Evolutionary conservation across 2,888 invertebrate genomes (phyloP), one percentile per base, ranked within the genome.

Genomic region (Drosophila seclusa): DNA sequence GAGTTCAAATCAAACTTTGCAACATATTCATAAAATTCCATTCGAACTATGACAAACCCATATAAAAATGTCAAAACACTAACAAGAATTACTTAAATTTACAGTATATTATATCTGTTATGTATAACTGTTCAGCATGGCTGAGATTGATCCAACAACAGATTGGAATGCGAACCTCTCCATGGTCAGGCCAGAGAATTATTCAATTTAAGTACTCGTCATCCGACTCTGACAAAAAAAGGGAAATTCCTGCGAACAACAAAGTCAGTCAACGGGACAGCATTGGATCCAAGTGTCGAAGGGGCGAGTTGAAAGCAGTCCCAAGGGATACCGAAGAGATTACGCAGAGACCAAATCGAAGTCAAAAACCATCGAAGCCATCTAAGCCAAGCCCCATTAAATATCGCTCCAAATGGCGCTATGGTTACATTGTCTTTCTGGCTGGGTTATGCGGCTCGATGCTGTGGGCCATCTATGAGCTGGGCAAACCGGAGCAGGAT

Each of bases 401-500:
- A 18, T 31, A n/a, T 4, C 8, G 45, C 2, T 52, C 36, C 7
- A 57, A 38, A 8, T 32, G 58, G 54, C 42, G 32, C 2, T 70
- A 61, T 13, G 82, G 84, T 0, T 76, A 62, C 18, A 59, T 45
- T 2, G 53, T 93, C 21, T 94, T 96, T 73, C 95, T 96, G 31
- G 94, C 95, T 2, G 94, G 95, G 0, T 92, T 95, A 52, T 93
- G 94, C 0, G 92, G 95, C 40, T 93, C 95, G 80, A 94, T 95
- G 8, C 92, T 95, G 0, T 95, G 95, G 93, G 91, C 95, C 34
- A 93, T 96, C 52, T 94, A 96, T 83, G 95, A 95, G 94, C 94
- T 96, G 91, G 97, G 97, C 1, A 95, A 95, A 21, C 97, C 98
- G 0, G 94, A 94, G 48, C 92, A 94, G 24, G 96, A 96, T 82